Percentiles rank a stretch among this genome's conserved stretches.
These are phyloP conservation scores for Hippocampus abdominalis DNA, from an alignment of 2,113 vertebrate genomes.

Conservation along the genomic window DNA sequence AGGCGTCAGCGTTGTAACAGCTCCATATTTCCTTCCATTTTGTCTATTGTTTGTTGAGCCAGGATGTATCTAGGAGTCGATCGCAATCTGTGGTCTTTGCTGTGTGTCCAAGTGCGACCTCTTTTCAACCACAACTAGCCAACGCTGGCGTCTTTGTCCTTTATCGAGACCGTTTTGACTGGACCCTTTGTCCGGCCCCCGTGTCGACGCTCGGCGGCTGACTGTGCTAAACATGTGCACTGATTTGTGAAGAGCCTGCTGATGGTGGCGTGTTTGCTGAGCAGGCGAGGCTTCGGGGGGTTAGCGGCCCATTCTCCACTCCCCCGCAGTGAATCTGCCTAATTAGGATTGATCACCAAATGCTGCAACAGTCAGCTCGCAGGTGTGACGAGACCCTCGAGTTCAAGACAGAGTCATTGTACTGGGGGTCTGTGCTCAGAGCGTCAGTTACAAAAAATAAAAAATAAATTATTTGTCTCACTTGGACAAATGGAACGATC, in stretches of 20 bases:
- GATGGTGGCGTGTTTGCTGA: constrained; percentile 73
- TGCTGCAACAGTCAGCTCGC: constrained; percentile 54
- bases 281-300: constrained; percentile 64
- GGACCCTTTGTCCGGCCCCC: constrained; percentile 35
- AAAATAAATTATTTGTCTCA: background rate
- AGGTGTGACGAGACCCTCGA: constrained; percentile 30
- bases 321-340: constrained; percentile 56
- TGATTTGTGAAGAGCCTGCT: constrained; percentile 73
- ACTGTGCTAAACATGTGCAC: constrained; percentile 73
- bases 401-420: constrained; percentile 19
- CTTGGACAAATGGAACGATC: constrained; percentile 16
- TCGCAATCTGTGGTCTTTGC: constrained; percentile 1
- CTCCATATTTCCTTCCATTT: background rate
- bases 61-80: background rate
- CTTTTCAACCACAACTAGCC: background rate
- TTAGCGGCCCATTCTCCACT: constrained; percentile 58
- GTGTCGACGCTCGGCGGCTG: constrained; percentile 69
- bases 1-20: background rate
- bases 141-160: background rate
- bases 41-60: background rate
- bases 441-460: constrained; percentile 6
- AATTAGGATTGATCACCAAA: constrained; percentile 59
- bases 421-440: constrained; percentile 16
- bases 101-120: constrained; percentile 1
- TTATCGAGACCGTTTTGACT: constrained; percentile 12